Percentiles rank a stretch among this genome's conserved stretches.
Conservation (phyloP, 1,140 invertebrate genomes). For the Listronotus oregonensis region DNA sequence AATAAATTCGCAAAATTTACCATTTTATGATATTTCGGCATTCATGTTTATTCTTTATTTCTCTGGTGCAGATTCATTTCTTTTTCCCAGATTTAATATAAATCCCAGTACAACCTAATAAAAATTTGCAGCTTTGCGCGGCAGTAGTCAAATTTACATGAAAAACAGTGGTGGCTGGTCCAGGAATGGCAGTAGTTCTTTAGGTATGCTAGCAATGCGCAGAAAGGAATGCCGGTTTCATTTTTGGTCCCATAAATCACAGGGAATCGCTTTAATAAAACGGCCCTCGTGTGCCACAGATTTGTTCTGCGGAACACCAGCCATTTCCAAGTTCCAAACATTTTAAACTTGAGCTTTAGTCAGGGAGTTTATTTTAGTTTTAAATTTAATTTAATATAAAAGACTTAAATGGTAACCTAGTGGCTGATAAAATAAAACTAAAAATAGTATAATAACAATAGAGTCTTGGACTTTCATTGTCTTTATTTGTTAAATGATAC, state of each 20-base stretch:
- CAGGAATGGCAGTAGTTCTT: conserved; percentile 40
- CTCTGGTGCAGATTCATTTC: conserved; percentile 11
- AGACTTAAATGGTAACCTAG: not conserved
- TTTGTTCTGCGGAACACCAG: conserved; percentile 43
- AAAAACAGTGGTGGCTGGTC: conserved; percentile 34
- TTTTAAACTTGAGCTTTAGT: conserved; percentile 25
- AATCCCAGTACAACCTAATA: conserved; percentile 37
- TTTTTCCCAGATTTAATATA: conserved; percentile 23
- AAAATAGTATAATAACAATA: too few relatives aligned
- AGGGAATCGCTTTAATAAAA: conserved; percentile 51
- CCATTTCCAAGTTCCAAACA: conserved; percentile 40
- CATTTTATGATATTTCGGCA: conserved; percentile 9
- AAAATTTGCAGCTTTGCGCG: conserved; percentile 29
- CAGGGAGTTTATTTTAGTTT: not conserved
- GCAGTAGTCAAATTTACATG: conserved; percentile 34
- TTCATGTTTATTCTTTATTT: conserved; percentile 22
- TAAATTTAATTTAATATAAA: not conserved
- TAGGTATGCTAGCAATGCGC: conserved; percentile 44
- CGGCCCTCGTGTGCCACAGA: conserved; percentile 40
- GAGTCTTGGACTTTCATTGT: too few relatives aligned
- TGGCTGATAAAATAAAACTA: too few relatives aligned
- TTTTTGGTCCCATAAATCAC: conserved; percentile 50
- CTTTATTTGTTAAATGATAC: too few relatives aligned
- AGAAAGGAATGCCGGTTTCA: conserved; percentile 47
- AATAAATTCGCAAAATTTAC: conserved; percentile 15